These are phyloP conservation scores for Apteryx mantelli DNA, from an alignment of 2,113 vertebrate genomes.

Conservation along the genomic window DNA sequence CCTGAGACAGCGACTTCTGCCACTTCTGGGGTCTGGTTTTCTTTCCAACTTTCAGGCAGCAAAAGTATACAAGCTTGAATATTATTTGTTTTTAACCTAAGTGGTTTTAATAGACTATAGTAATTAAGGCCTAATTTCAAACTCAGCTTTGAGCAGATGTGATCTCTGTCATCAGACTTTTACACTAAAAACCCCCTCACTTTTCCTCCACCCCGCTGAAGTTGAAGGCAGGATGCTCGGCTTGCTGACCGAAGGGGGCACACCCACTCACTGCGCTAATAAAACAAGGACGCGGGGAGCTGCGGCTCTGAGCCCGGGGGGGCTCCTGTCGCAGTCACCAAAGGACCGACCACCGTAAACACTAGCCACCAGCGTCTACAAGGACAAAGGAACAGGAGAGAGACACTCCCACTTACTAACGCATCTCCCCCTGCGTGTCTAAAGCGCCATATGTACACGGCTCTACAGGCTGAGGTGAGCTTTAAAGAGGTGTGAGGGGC, in stretches of 20 bases:
- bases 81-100: neutral
- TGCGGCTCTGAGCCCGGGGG: neutral
- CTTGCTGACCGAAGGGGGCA: neutral
- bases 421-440: neutral
- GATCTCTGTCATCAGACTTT: neutral
- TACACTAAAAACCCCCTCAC: neutral
- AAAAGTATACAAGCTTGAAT: neutral
- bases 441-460: neutral
- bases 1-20: neutral
- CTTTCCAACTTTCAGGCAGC: neutral
- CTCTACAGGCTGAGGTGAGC: neutral
- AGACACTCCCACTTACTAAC: neutral
- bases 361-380: neutral
- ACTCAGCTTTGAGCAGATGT: neutral
- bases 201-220: neutral
- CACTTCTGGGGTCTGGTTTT: neutral
- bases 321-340: neutral
- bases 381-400: constrained; percentile 47
- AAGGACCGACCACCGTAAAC: constrained; percentile 22
- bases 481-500: neutral
- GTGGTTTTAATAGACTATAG: neutral
- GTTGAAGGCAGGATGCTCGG: neutral
- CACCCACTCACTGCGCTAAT: neutral
- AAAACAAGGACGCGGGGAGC: neutral
- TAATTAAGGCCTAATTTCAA: neutral